Percentiles rank a stretch among this genome's conserved stretches.
phyloP scores from a whole-genome alignment of 1,140 invertebrate species.

The Diplogasteroides magnus region DNA sequence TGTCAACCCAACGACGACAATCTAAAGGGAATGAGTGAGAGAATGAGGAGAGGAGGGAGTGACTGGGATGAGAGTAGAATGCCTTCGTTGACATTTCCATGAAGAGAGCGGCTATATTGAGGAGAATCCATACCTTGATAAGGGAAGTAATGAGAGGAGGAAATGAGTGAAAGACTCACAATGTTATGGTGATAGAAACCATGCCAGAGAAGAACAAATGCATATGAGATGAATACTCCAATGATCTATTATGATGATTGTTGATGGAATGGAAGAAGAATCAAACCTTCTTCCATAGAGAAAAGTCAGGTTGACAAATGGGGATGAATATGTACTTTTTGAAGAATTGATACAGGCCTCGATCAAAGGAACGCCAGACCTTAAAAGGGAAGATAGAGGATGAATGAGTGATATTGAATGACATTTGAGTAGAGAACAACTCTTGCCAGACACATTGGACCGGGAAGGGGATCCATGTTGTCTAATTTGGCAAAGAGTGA shows the following conservation, averaged over 20 bases:
- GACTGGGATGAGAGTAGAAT: slow-evolving; percentile 29
- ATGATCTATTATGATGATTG: too few relatives aligned
- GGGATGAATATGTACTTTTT: slow-evolving; percentile 54
- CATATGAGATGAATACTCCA: slow-evolving; percentile 50
- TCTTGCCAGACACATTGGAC: slow-evolving; percentile 51
- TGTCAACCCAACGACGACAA: not conserved
- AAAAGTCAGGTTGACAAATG: slow-evolving; percentile 51
- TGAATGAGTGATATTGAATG: not conserved
- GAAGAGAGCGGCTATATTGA: slow-evolving; percentile 53
- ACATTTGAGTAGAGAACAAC: slow-evolving; percentile 50
- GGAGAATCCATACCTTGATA: slow-evolving; percentile 46
- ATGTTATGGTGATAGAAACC: slow-evolving; percentile 54
- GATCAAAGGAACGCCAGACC: slow-evolving; percentile 53
- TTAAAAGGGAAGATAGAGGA: too few relatives aligned
- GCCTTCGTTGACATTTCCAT: slow-evolving; percentile 46
- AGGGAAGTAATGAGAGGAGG: not conserved
- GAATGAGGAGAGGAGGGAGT: not conserved
- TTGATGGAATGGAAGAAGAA: too few relatives aligned
- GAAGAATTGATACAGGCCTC: slow-evolving; percentile 51
- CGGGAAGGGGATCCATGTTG: slow-evolving; percentile 47
- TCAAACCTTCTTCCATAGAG: slow-evolving; percentile 42
- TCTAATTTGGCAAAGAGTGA: slow-evolving; percentile 47
- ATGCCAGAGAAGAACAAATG: slow-evolving; percentile 53
- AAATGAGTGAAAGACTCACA: slow-evolving; percentile 23
- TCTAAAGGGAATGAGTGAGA: not conserved